Percentiles rank a stretch among this genome's conserved stretches.
phyloP scores from a whole-genome alignment of 2,888 invertebrate species.

The Campoplex capitator region DNA sequence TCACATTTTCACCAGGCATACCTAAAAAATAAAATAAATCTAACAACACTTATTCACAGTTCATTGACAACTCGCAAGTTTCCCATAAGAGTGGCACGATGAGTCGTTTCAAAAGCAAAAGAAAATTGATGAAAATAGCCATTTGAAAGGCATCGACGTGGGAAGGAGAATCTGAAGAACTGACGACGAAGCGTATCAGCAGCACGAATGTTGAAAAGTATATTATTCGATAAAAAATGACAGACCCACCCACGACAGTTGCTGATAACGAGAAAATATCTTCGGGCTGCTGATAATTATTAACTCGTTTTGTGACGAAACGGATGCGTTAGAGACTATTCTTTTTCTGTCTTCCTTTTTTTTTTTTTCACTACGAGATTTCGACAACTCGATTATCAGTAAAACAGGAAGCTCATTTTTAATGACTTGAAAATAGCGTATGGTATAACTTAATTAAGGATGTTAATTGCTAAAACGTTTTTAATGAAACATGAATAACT shows the following conservation, averaged over 20 bases:
- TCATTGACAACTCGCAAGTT: not conserved
- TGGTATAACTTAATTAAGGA: not conserved
- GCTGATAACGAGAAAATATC: constrained; percentile 31
- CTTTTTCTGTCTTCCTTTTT: not conserved
- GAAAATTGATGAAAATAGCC: not conserved
- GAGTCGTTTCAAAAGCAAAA: not conserved
- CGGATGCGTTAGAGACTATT: not conserved
- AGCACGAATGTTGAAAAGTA: not conserved
- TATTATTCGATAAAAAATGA: not conserved
- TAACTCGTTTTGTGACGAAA: constrained; percentile 13
- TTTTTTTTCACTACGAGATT: not conserved
- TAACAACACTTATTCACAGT: not conserved
- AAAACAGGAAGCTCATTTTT: not conserved
- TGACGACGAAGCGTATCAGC: not conserved
- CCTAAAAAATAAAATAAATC: not conserved
- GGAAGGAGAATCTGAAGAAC: not conserved
- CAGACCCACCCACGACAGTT: not conserved
- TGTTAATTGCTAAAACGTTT: not conserved
- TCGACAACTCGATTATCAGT: constrained; percentile 29
- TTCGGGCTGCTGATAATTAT: constrained; percentile 6
- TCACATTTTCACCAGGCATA: not conserved
- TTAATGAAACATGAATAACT: not conserved
- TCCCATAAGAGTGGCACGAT: not conserved
- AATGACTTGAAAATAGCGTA: not conserved
- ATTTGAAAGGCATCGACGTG: not conserved